Base-by-base conservation (phyloP, 1,140 invertebrate genomes). In the Pomacea maculata region DNA sequence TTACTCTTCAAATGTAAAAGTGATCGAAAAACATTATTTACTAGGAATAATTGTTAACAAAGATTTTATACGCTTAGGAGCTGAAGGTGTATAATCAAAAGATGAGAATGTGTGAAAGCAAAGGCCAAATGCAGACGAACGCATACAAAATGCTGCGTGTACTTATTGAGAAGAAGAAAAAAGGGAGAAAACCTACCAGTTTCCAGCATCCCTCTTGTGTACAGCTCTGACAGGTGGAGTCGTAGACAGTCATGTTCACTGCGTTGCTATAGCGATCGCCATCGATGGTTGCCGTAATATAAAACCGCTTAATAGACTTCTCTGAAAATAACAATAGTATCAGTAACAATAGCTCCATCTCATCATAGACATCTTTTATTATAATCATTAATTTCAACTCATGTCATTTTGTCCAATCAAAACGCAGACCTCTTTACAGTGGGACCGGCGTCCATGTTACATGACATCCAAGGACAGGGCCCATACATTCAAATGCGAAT, bases 61-160 rank as follows among this genome's bases (percentile, higher is more conserved):
- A 4, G 0, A 19, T 0, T 65, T 0, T n/a, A 19, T 65, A 1
- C 7, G 17, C 2, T 65, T 3, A 1, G 17, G 3, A 65, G n/a
- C 17, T 65, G n/a, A 65, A 65, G 17, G 34, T 2, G n/a, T 19
- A 3, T 65, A 65, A 65, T 19, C 7, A 65, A 3, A 65, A 65
- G 17, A 4, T n/a, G n/a, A 17, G 64, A 65, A 65, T 19, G n/a
- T 65, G 64, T 65, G n/a, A 65, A 65, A 65, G n/a, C 15, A 6
- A 65, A 65, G n/a, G 64, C 2, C 17, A 65, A 65, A 4, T 19
- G 1, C 14, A 65, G n/a, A 7, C 1, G 5, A 65, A 17, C 64
- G 7, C 3, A 17, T 4, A 1, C 64, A 3, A 17, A 4, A 7
- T n/a, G 17, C 3, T n/a, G 1, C 1, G 5, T 3, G n/a, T n/a